Evolutionary conservation across 2,113 vertebrate species (phyloP), one percentile per base, ranked within the genome.

Genomic region (Prunella himalayana): DNA sequence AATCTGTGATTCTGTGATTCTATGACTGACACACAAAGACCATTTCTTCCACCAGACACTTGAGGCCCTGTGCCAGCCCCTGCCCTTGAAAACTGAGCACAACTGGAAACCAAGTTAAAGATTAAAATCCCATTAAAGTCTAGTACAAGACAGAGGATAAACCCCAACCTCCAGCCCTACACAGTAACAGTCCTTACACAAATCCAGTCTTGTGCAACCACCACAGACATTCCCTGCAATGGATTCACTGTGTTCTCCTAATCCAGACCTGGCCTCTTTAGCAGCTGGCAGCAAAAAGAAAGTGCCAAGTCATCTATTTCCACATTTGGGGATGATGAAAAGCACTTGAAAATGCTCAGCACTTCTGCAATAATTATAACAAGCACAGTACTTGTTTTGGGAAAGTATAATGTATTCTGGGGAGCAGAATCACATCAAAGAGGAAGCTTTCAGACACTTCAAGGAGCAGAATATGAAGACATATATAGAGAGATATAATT

Each of bases 271-370:
- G 94, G 84, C 89, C 94, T 96, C 93, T 79, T 95, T 92, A 89
- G 89, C 95, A 95, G 95, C 92, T 96, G 89, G 94, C 93, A 95
- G 86, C 81, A 81, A 94, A 96, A 97, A 88, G 90, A 94, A 97
- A 95, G 90, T 60, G 92, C 95, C 35, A 92, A 97, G 86, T 96
- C 95, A 96, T 90, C 95, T 86, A 94, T 90, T 96, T 97, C 96
- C 96, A 92, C 82, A 95, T 97, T 96, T 93, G 94, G 94, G 86
- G 79, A 97, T 90, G 96, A 97, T 94, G 92, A 97, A 95, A 97
- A 94, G 94, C 81, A 89, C 93, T 95, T 65, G 83, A 95, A 92
- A 97, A 91, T 1, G 11, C 93, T 96, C 94, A 91, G 96, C 89
- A 85, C 84, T 97, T 95, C 78, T 94, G 86, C 93, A 94, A 44